These are phyloP conservation scores for Acleris sparsana DNA, from an alignment of 2,888 invertebrate species.

Conservation along the genomic window DNA sequence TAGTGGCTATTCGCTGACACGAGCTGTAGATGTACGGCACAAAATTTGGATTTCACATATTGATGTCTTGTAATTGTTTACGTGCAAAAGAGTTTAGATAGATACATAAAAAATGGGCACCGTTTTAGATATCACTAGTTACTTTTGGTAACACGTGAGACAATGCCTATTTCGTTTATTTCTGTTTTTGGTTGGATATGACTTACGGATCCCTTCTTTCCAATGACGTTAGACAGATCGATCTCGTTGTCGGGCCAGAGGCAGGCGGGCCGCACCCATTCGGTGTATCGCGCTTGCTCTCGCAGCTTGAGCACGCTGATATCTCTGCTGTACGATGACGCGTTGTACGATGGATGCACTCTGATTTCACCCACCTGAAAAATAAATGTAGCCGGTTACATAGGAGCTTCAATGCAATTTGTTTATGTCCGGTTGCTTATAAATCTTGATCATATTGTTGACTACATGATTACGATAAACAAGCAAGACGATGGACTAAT, in stretches of 20 bases:
- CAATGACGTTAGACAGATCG: slow-evolving; percentile 70
- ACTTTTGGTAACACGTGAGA: too few relatives aligned
- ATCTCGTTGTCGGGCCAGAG: slow-evolving; percentile 81
- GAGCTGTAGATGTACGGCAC: neutral
- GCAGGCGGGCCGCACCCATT: slow-evolving; percentile 84
- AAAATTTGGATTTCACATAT: neutral
- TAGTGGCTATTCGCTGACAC: neutral
- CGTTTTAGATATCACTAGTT: too few relatives aligned
- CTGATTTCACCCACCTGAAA: slow-evolving; percentile 71
- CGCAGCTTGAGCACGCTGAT: slow-evolving; percentile 81
- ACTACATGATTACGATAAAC: too few relatives aligned
- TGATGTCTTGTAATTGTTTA: too few relatives aligned
- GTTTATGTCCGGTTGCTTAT: too few relatives aligned
- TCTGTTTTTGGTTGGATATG: neutral
- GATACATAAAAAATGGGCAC: too few relatives aligned
- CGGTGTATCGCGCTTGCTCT: slow-evolving; percentile 75
- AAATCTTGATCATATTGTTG: too few relatives aligned
- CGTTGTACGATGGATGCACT: slow-evolving; percentile 83
- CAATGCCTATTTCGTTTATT: too few relatives aligned
- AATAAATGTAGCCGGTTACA: neutral
- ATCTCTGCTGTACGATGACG: slow-evolving; percentile 81
- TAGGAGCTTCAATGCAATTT: neutral
- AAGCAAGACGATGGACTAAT: too few relatives aligned
- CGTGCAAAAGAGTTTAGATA: too few relatives aligned
- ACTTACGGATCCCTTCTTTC: slow-evolving; percentile 78